These are phyloP conservation scores for Moxostoma hubbsi DNA, from an alignment of 2,797 vertebrate species.

Conservation along the genomic window DNA sequence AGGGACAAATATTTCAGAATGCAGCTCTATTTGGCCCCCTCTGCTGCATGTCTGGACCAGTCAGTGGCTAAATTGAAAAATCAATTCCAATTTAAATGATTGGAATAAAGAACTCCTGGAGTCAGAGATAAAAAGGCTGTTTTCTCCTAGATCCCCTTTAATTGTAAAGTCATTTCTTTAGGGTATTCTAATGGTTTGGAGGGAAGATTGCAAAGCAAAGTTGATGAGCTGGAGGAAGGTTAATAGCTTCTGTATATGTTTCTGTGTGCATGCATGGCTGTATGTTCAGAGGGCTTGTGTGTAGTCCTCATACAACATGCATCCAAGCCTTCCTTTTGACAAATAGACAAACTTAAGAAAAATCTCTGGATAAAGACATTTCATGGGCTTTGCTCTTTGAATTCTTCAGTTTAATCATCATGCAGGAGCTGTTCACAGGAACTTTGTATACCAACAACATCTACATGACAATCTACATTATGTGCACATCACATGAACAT, in stretches of 20 bases:
- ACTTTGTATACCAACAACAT: no score
- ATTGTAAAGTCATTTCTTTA: slow-evolving; percentile 99
- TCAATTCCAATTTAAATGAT: slow-evolving; percentile 99
- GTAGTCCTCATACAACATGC: slow-evolving; percentile 73
- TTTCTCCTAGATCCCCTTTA: slow-evolving; percentile 98
- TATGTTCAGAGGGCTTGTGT: slow-evolving; percentile 8
- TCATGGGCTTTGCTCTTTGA: slow-evolving; percentile 70
- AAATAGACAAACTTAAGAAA: slow-evolving; percentile 84
- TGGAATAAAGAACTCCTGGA: slow-evolving; percentile 99
- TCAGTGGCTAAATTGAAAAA: slow-evolving; percentile 99
- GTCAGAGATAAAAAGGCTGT: slow-evolving; percentile 93
- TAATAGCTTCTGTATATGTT: slow-evolving; percentile 89
- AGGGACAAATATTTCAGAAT: slow-evolving; percentile 88
- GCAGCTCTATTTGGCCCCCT: slow-evolving; percentile 82
- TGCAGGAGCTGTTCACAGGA: no score
- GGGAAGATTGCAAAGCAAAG: slow-evolving; percentile 99
- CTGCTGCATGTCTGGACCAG: slow-evolving; percentile 92
- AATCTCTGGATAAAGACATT: slow-evolving; percentile 81
- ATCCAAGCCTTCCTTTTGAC: slow-evolving; percentile 84
- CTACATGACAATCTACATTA: no score
- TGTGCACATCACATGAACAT: no score
- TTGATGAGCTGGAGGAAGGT: slow-evolving; percentile 96
- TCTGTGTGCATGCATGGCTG: slow-evolving; percentile 67
- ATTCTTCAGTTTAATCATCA: slow-evolving; percentile 50
- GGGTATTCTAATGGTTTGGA: slow-evolving; percentile 99